Evolutionary conservation across 2,888 invertebrate species (phyloP).

Genomic region (Metalampra italica): DNA sequence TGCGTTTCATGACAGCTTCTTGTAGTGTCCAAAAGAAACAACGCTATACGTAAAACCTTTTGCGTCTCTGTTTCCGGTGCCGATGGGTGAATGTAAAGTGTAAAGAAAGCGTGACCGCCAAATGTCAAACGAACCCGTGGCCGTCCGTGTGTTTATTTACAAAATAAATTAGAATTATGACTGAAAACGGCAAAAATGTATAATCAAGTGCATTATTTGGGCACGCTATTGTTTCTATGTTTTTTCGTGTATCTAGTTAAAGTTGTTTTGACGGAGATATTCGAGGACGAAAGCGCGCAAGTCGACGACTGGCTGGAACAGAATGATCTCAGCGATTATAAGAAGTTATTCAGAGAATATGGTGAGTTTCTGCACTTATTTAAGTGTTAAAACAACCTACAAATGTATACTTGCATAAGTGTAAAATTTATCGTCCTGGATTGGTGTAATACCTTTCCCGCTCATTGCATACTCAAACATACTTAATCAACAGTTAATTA

Average conservation of each 20-base stretch:
- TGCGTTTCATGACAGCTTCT: not conserved
- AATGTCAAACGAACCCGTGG: conserved; percentile 15
- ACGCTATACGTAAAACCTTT: not conserved
- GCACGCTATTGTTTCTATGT: conserved; percentile 52
- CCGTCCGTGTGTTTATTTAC: conserved; percentile 22
- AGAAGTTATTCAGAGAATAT: conserved; percentile 83
- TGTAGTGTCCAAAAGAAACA: not conserved
- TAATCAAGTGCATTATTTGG: conserved; percentile 51
- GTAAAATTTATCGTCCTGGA: too few species aligned
- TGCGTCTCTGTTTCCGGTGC: not conserved
- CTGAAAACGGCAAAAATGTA: conserved; percentile 49
- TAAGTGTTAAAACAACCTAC: not conserved
- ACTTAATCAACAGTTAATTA: too few species aligned
- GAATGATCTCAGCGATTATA: conserved; percentile 84
- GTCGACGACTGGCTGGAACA: conserved; percentile 87
- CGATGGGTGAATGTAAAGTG: not conserved
- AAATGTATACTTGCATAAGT: too few species aligned
- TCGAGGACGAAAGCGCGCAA: conserved; percentile 77
- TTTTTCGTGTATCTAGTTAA: conserved; percentile 53
- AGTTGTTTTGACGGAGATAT: conserved; percentile 55
- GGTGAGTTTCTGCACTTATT: conserved; percentile 73
- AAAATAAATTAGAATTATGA: conserved; percentile 41
- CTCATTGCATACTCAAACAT: too few species aligned
- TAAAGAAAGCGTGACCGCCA: not conserved
- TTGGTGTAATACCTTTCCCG: too few species aligned